phyloP scores from a whole-genome alignment of 2,888 invertebrate genomes.

The Shargacucullia verbasci region DNA sequence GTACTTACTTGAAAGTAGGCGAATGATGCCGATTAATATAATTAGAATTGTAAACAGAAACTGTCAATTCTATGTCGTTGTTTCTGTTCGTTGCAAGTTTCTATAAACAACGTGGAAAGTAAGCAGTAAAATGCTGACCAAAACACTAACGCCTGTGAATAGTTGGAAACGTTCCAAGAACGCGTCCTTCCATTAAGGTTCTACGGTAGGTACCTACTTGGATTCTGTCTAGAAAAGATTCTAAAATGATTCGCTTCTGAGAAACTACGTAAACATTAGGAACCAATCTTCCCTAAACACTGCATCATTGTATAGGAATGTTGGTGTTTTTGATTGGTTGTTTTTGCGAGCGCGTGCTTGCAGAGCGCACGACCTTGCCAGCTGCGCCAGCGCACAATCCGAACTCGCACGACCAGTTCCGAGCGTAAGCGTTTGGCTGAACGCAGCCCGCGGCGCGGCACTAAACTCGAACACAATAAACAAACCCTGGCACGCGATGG shows the following conservation, averaged over 20 bases:
- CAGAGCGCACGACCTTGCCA: constrained; percentile 83
- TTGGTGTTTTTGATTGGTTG: constrained; percentile 70
- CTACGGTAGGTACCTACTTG: constrained; percentile 31
- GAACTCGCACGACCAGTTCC: constrained; percentile 82
- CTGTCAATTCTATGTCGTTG: constrained; percentile 1
- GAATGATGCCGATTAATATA: constrained; percentile 4
- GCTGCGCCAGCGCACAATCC: constrained; percentile 73
- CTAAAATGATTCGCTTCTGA: constrained; percentile 18
- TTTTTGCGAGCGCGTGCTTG: constrained; percentile 79
- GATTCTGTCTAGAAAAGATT: constrained; percentile 28
- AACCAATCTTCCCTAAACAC: constrained; percentile 62
- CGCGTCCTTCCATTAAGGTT: constrained; percentile 42
- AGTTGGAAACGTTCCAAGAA: constrained; percentile 56
- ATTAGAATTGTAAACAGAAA: constrained; percentile 17
- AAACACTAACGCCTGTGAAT: constrained; percentile 38
- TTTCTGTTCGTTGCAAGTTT: constrained; percentile 24
- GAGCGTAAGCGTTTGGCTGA: constrained; percentile 46
- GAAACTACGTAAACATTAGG: constrained; percentile 36
- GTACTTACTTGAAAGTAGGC: constrained; percentile 14
- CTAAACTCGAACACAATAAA: constrained; percentile 69
- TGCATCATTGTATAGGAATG: constrained; percentile 75
- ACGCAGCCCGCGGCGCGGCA: constrained; percentile 44
- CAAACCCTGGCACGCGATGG: constrained; percentile 82
- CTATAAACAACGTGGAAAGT: constrained; percentile 17
- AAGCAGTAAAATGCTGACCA: constrained; percentile 39